A percentile compares a stretch with the other conserved stretches of the same genome.
phyloP scores from a whole-genome alignment of 2,888 invertebrate species.

The Calliscelio sp. region DNA sequence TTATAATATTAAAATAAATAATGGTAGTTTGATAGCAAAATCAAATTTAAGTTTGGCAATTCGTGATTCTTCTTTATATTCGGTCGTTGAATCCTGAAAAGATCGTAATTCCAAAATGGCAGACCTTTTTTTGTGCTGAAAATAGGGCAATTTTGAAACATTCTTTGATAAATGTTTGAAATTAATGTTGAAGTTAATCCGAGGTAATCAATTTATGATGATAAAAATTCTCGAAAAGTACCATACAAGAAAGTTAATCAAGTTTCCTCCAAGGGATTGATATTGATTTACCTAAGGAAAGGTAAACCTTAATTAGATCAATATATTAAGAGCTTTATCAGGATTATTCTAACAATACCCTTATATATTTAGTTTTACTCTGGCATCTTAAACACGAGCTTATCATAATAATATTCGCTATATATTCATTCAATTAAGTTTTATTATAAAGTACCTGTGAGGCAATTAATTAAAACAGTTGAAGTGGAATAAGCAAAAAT shows the following conservation, averaged over 20 bases:
- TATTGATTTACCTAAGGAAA: constrained; percentile 26
- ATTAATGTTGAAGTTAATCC: constrained; percentile 14
- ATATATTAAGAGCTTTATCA: constrained; percentile 42
- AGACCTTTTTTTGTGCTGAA: no score
- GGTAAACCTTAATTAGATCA: constrained; percentile 35
- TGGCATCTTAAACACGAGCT: constrained; percentile 2
- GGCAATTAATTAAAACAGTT: no score
- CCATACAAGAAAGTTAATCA: constrained; percentile 12
- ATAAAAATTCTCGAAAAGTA: constrained; percentile 3
- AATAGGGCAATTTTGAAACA: no score
- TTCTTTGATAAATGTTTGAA: constrained; percentile 8
- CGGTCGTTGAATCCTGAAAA: no score
- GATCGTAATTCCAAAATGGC: no score
- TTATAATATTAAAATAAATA: no score
- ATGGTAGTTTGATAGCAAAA: no score
- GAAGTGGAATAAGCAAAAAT: no score
- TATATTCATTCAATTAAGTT: constrained; percentile 5
- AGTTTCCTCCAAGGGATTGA: constrained; percentile 17
- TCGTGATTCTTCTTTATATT: no score
- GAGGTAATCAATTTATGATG: neutral
- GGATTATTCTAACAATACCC: constrained; percentile 34
- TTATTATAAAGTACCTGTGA: neutral
- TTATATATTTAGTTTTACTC: constrained; percentile 2
- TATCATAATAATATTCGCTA: neutral
- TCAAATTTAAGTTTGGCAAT: no score